Base-by-base conservation (phyloP, 2,797 vertebrate species). In the Neoniphon sammara region DNA sequence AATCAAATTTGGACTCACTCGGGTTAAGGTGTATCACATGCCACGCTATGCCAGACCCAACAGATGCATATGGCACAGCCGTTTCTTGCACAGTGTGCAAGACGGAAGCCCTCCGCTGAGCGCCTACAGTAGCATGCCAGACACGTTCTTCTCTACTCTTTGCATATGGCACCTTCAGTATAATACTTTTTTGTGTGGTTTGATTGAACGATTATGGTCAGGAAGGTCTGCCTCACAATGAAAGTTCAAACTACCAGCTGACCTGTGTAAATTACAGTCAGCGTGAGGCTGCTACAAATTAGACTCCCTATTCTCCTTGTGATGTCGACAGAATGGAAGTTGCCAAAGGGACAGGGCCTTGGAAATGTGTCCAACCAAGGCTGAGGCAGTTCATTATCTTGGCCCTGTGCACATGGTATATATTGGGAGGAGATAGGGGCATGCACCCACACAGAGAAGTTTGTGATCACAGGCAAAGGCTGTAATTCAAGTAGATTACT, bases 251-350 rank as follows among this genome's bases (percentile, higher is more conserved):
- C 82, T 72, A 77, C 76, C 72, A 79, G 60, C 73, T 85, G 86
- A 92, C 88, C 91, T 81, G 75, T 76, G 81, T 88, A 92, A 91
- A 93, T 91, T 91, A 90, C 86, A 88, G 90, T 90, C 85, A 87
- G 79, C 66, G 78, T 84, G 80, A 82, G 69, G 75, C 85, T 80
- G 80, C 85, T 83, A 80, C 83, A 89, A 91, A 92, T 87, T 85
- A 89, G 83, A 72, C 63, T 80, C 67, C 65, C 87, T 71, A 81
- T 90, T 91, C 90, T 88, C 84, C 86, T 85, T 80, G 88, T 91
- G 85, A 88, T 90, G 90, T 87, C 86, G 78, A 89, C 75, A 86
- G 86, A 90, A 89, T 87, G 75, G 85, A 78, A 84, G 78, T 73
- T 85, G 89, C 83, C 77, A 87, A 84, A 80, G 83, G 85, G 69